A percentile compares a stretch with the other conserved stretches of the same genome.
Conservation (phyloP, 2,113 vertebrate species). For the Microtus montanus region DNA sequence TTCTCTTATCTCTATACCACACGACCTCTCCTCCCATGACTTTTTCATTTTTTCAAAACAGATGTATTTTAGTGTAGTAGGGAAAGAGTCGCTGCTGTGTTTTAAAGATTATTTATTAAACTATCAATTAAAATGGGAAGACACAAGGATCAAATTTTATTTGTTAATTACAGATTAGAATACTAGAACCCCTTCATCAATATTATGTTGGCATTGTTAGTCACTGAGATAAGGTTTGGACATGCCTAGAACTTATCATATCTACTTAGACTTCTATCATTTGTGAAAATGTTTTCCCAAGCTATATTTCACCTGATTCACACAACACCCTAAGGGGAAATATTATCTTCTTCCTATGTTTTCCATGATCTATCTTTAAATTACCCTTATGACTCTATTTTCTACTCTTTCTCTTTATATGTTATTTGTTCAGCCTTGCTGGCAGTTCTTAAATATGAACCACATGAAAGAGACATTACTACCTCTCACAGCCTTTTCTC, state of each 20-base stretch:
- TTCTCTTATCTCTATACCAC: not conserved
- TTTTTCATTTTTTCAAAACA: not conserved
- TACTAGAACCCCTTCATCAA: not conserved
- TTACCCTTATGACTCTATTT: not conserved
- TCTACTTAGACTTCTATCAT: not conserved
- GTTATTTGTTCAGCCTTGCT: not conserved
- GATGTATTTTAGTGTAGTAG: not conserved
- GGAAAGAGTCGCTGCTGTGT: not conserved
- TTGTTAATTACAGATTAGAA: slow-evolving; percentile 8
- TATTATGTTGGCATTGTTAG: not conserved
- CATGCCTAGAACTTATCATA: not conserved
- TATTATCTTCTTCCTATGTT: not conserved
- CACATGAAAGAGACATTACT: not conserved
- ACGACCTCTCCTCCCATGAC: not conserved
- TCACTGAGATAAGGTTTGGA: not conserved
- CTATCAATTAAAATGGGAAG: not conserved
- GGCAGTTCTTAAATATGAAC: not conserved
- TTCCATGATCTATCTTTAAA: not conserved
- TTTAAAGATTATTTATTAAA: not conserved
- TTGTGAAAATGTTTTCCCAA: not conserved
- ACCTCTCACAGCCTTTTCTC: not conserved
- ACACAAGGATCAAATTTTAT: not conserved
- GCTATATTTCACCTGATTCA: not conserved
- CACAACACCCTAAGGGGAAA: not conserved
- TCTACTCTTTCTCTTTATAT: not conserved